A percentile compares a stretch with the other conserved stretches of the same genome.
Conservation (phyloP, 2,888 invertebrate species). For the Poecilus cupreus region DNA sequence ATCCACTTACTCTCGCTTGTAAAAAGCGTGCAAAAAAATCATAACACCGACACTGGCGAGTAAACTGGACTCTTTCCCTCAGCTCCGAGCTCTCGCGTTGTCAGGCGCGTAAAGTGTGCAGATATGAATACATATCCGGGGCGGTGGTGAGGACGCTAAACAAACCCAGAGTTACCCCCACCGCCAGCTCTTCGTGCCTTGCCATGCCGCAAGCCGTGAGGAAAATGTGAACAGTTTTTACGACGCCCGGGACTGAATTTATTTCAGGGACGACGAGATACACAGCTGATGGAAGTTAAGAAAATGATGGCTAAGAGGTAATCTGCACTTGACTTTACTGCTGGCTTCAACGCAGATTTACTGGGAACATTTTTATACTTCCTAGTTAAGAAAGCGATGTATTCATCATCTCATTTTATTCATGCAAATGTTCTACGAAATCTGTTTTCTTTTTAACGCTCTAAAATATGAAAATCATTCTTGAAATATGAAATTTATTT, state of each 20-base stretch:
- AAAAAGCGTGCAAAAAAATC: background rate
- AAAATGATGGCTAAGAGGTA: slow-evolving; percentile 34
- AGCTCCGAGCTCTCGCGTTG: background rate
- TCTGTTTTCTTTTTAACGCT: no score
- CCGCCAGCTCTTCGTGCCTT: background rate
- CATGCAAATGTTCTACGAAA: no score
- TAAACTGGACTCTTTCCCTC: no score
- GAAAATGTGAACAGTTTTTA: slow-evolving; percentile 55
- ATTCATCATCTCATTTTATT: slow-evolving; percentile 2
- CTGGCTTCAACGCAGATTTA: slow-evolving; percentile 22
- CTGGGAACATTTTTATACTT: background rate
- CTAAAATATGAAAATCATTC: no score
- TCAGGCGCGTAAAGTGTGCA: slow-evolving; percentile 33
- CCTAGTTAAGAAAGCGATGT: background rate
- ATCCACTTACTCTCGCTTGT: no score
- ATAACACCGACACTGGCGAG: background rate
- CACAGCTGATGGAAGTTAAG: slow-evolving; percentile 22
- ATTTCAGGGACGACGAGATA: slow-evolving; percentile 9
- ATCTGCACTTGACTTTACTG: slow-evolving; percentile 34
- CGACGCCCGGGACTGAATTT: slow-evolving; percentile 31
- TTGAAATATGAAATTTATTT: no score
- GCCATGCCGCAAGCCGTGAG: background rate
- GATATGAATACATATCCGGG: slow-evolving; percentile 54
- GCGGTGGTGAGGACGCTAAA: slow-evolving; percentile 26
- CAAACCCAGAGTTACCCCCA: background rate